A percentile compares a stretch with the other conserved stretches of the same genome.
Conservation (phyloP, 1,140 invertebrate genomes). For the Macrosteles quadrilineatus region DNA sequence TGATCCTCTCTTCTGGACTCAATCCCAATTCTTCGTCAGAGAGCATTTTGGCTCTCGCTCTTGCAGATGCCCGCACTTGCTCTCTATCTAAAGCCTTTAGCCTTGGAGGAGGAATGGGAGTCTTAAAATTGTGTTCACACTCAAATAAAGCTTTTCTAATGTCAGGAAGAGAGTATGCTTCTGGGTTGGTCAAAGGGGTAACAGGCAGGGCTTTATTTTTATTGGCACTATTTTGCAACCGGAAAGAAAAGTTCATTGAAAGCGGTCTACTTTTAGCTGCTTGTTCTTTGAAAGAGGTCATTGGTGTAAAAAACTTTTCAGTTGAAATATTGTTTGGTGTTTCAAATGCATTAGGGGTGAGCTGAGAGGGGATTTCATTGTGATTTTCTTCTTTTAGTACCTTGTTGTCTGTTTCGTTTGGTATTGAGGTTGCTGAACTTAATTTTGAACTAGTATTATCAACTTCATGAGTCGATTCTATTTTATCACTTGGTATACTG, state of each 20-base stretch:
- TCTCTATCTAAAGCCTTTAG: conserved; percentile 48
- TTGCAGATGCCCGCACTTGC: conserved; percentile 60
- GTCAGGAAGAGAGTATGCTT: conserved; percentile 48
- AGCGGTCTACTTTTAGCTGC: conserved; percentile 34
- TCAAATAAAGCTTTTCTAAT: conserved; percentile 44
- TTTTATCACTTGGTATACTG: conserved; percentile 22
- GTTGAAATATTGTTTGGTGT: neutral
- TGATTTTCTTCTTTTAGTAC: neutral
- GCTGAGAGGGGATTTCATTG: neutral
- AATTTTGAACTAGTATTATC: neutral
- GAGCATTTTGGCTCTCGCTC: conserved; percentile 66
- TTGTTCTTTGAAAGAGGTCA: conserved; percentile 38
- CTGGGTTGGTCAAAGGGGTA: conserved; percentile 37
- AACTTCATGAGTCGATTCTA: neutral
- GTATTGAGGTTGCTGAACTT: neutral
- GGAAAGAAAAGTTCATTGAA: conserved; percentile 39
- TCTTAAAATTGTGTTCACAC: conserved; percentile 49
- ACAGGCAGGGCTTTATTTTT: conserved; percentile 18
- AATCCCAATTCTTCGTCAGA: conserved; percentile 71
- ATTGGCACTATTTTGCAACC: conserved; percentile 28
- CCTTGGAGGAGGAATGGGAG: conserved; percentile 53
- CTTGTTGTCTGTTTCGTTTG: neutral
- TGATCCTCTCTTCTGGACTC: conserved; percentile 69
- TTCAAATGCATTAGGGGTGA: neutral
- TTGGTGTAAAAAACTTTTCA: conserved; percentile 36